These are phyloP conservation scores for zebrafish (Danio rerio) DNA, from an alignment of 2,113 vertebrate genomes.

Conservation along the genomic window DNA sequence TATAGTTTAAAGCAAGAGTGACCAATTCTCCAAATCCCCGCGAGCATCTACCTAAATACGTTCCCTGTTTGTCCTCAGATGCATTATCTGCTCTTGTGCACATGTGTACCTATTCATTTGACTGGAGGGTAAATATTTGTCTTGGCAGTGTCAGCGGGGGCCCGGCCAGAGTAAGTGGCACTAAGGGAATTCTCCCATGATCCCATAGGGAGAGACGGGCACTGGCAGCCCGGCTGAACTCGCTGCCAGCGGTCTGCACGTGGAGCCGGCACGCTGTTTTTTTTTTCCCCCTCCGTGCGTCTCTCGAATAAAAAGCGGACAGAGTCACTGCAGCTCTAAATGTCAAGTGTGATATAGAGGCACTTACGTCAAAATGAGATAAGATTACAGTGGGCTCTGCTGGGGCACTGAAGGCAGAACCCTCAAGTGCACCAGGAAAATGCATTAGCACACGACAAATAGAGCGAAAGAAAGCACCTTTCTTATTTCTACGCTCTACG, in stretches of 20 bases:
- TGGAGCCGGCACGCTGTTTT: conserved; percentile 22
- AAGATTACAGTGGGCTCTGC: conserved; percentile 48
- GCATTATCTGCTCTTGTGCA: conserved; percentile 34
- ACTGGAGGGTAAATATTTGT: conserved; percentile 57
- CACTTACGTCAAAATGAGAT: conserved; percentile 48
- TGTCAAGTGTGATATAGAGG: conserved; percentile 42
- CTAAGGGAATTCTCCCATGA: conserved; percentile 47
- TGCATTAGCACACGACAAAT: conserved; percentile 29
- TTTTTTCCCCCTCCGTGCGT: conserved; percentile 22
- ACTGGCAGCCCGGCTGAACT: conserved; percentile 31
- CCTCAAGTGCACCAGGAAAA: conserved; percentile 32
- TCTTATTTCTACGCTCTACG: not conserved
- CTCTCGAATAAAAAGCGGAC: conserved; percentile 6
- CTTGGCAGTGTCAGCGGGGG: conserved; percentile 32
- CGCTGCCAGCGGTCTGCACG: conserved; percentile 23
- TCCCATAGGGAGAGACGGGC: conserved; percentile 32
- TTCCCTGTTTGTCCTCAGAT: not conserved
- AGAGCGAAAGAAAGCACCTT: not conserved
- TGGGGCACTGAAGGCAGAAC: conserved; percentile 31
- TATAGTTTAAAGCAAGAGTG: not conserved
- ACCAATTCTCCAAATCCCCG: not conserved
- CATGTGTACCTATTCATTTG: conserved; percentile 45
- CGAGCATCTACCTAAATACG: not conserved
- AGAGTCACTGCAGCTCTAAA: conserved; percentile 39
- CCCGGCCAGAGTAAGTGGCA: conserved; percentile 42